Evolutionary conservation across 2,888 invertebrate species (phyloP), one percentile per base, ranked within the genome.

Genomic region (Escarpia spicata): DNA sequence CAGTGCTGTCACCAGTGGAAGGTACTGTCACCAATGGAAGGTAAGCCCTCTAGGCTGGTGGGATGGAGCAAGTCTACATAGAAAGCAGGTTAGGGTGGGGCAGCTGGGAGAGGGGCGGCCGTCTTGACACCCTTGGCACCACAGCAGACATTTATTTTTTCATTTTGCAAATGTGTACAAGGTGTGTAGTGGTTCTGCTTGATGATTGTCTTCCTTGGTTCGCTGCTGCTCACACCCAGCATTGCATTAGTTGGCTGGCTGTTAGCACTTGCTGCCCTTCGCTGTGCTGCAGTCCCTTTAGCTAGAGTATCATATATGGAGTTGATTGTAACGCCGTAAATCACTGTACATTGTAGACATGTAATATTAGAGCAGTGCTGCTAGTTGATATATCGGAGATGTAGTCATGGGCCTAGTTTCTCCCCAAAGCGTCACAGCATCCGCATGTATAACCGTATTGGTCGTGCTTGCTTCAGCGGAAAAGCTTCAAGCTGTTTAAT

Each of bases 131-230:
- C 75, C 75, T 15, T 15, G 19, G 60, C 60, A 10, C 19, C 75
- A 75, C 26, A 75, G 75, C 75, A 75, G 75, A 75, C 26, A 26
- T 75, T 75, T 75, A 75, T 75, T 75, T 75, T 52, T 75, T 75
- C 75, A 75, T 75, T 75, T 75, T 15, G 26, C 75, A 75, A 52
- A 52, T 52, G 52, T 52, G 52, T 52, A 52, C 52, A 9, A 75
- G 75, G 75, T 75, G 75, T 75, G 75, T 75, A 75, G 75, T 75
- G 75, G 75, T 75, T 26, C 75, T 75, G 75, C 75, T 75, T 75
- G 75, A 75, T 75, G 75, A 75, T 75, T 75, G 75, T 75, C 75
- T 75, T 75, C 75, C 75, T 75, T 75, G 75, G 75, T 75, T 75
- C 75, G 75, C 52, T 15, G 75, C 52, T 15, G 52, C 26, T 15